phyloP scores from a whole-genome alignment of 2,113 vertebrate genomes.

The Phodopus roborovskii region DNA sequence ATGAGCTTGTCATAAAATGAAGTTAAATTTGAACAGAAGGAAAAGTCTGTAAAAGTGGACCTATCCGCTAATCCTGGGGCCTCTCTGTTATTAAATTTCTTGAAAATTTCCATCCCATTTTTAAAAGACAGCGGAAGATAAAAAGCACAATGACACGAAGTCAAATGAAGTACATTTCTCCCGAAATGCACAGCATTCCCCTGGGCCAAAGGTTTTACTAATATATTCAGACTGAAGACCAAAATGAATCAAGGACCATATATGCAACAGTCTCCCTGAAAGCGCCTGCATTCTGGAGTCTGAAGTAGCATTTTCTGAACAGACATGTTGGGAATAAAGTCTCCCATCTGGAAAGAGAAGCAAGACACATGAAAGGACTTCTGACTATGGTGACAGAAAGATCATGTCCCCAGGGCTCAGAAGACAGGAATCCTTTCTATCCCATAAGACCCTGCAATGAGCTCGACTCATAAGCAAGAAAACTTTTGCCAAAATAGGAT shows the following conservation, averaged over 20 bases:
- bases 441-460: background rate
- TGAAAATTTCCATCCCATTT: conserved; percentile 21
- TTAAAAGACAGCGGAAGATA: background rate
- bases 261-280: background rate
- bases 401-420: background rate
- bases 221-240: background rate
- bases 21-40: conserved; percentile 28
- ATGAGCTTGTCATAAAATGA: conserved; percentile 1
- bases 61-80: background rate
- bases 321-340: background rate
- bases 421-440: background rate
- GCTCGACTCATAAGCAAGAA: conserved; percentile 34
- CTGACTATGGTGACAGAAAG: background rate
- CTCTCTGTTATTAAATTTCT: conserved; percentile 18
- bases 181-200: background rate
- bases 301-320: background rate
- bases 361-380: background rate
- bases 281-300: background rate
- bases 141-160: conserved; percentile 45
- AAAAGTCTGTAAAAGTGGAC: background rate
- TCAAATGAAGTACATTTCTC: background rate
- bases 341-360: background rate
- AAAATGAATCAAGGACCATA: background rate
- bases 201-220: background rate
- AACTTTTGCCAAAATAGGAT: conserved; percentile 51